Conservation (phyloP, 2,113 vertebrate species). For the Corythornis vintsioides region DNA sequence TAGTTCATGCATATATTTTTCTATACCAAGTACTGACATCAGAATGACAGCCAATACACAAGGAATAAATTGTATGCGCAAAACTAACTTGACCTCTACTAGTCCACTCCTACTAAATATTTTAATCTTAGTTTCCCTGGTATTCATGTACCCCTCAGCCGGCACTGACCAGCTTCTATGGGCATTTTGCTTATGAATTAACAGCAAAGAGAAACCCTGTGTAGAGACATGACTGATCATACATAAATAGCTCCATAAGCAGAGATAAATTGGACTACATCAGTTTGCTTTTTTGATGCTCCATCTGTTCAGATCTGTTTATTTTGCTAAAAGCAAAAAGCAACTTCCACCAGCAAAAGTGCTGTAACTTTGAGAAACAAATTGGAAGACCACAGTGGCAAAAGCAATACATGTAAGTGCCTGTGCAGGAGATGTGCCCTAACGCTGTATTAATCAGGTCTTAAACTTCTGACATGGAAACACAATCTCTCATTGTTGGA, state of each 20-base stretch:
- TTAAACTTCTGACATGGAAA: background rate
- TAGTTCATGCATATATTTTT: background rate
- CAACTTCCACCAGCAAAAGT: background rate
- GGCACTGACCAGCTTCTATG: background rate
- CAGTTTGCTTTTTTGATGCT: background rate
- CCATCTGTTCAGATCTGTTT: conserved; percentile 25
- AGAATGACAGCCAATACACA: background rate
- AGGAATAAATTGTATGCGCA: background rate
- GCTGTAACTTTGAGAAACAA: background rate
- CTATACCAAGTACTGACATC: background rate
- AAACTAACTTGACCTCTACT: background rate
- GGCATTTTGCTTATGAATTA: background rate
- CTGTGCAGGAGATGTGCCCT: background rate
- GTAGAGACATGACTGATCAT: background rate
- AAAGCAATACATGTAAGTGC: background rate
- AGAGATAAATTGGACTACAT: background rate
- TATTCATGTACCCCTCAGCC: background rate
- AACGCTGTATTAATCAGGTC: background rate
- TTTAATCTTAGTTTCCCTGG: background rate
- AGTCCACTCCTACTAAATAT: background rate
- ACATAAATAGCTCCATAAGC: background rate
- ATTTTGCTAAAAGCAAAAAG: background rate
- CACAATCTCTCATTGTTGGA: background rate
- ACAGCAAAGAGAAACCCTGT: background rate
- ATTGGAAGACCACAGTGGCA: background rate